Evolutionary conservation across 2,888 invertebrate species (phyloP), one percentile per base, ranked within the genome.

Genomic region (Sepioteuthis lessoniana): DNA sequence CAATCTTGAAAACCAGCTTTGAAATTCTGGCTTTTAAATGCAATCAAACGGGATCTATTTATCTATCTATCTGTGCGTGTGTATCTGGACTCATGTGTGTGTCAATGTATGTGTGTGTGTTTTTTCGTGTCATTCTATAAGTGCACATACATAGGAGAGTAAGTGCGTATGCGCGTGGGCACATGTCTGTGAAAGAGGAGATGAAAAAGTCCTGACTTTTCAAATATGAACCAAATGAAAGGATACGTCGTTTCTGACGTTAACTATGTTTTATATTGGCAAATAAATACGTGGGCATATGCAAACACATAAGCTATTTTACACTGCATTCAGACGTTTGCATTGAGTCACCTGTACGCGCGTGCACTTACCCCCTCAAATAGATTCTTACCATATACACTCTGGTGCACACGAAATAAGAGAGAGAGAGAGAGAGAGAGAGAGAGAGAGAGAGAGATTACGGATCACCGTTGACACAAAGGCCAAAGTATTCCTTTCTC

Each of bases 301-400:
- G 76, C 76, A 76, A 76, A 76, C 76, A 25, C 25, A 55, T 5
- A 55, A 55, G 55, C 55, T 55, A 25, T 55, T 55, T 3, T 25
- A 25, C n/a, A 19, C 13, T 76, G 35, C 76, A 76, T 76, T 76
- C 76, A 76, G 76, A n/a, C 76, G n/a, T 76, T 76, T 76, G 76
- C 76, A 35, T 76, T 35, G n/a, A n/a, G 76, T 76, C 76, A 76
- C 76, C 76, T 76, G 76, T 76, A 76, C 76, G n/a, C n/a, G n/a
- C 76, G n/a, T 76, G 76, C 76, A n/a, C 28, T 31, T 31, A 47
- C 13, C 13, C 76, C 76, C 10, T n/a, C n/a, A 76, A 76, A 76
- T 16, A 25, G 10, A 76, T 76, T 35, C n/a, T 76, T 76, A n/a
- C n/a, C n/a, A n/a, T 3, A 19, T n/a, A 76, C 76, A n/a, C 76